Conservation (phyloP, 2,888 invertebrate genomes). For the Zygothrica quintamaculata region DNA sequence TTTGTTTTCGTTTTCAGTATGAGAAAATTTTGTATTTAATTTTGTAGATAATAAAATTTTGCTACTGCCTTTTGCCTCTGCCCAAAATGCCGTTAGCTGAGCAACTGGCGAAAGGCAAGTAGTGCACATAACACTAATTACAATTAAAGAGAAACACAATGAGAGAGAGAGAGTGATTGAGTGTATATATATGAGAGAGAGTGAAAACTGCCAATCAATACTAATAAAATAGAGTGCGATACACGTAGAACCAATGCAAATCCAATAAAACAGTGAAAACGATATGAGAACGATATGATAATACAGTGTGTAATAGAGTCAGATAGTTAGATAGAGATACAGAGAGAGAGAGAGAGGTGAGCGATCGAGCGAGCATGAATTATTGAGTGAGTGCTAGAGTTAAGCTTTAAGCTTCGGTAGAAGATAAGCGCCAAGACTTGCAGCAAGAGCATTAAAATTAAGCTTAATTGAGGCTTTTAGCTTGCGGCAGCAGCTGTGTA, state of each 20-base stretch:
- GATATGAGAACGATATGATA: constrained; percentile 8
- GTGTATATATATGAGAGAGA: too few relatives aligned
- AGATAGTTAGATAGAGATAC: constrained; percentile 21
- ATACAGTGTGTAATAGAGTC: constrained; percentile 31
- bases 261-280: constrained; percentile 33
- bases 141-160: constrained; percentile 35
- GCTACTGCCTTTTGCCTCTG: constrained; percentile 9
- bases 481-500: constrained; percentile 4
- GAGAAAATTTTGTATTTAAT: constrained; percentile 37
- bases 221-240: constrained; percentile 30
- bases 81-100: neutral
- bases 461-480: constrained; percentile 6
- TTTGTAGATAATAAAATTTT: constrained; percentile 27
- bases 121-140: constrained; percentile 8
- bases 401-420: neutral
- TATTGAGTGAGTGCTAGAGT: neutral
- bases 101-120: constrained; percentile 10
- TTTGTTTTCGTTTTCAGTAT: constrained; percentile 8
- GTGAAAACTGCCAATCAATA: constrained; percentile 37
- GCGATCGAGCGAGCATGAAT: constrained; percentile 19
- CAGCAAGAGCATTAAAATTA: neutral
- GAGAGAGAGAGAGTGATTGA: constrained; percentile 16
- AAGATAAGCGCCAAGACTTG: neutral
- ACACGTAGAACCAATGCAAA: constrained; percentile 30
- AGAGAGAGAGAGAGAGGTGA: constrained; percentile 20